A percentile compares a stretch with the other conserved stretches of the same genome.
Evolutionary conservation across 1,140 invertebrate species (phyloP).

Genomic region (Atta colombica): DNA sequence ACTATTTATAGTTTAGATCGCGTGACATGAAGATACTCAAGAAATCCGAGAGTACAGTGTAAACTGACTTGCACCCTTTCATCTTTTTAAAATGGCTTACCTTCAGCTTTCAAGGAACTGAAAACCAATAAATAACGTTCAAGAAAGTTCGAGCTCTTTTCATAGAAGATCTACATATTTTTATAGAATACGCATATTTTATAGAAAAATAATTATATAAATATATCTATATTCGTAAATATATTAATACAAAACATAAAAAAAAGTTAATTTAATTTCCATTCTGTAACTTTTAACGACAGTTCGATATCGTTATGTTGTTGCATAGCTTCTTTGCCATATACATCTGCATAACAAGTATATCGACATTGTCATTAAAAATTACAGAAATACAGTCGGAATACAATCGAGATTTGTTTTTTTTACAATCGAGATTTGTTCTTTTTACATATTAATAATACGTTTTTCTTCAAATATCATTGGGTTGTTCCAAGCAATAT

Average conservation of each 20-base stretch:
- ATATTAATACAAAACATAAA: constrained; percentile 3
- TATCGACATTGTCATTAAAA: too few species aligned
- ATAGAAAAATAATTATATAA: neutral
- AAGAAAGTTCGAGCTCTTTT: neutral
- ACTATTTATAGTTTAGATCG: constrained; percentile 1
- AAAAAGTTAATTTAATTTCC: neutral
- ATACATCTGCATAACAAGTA: too few species aligned
- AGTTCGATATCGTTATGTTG: too few species aligned
- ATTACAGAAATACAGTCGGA: too few species aligned
- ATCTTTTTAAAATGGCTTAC: constrained; percentile 7
- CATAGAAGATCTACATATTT: neutral
- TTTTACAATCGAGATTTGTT: neutral
- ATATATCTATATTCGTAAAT: neutral
- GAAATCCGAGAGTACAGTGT: constrained; percentile 15
- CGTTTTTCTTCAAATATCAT: neutral
- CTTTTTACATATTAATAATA: neutral
- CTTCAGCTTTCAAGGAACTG: neutral
- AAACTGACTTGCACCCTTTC: constrained; percentile 26
- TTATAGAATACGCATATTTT: neutral
- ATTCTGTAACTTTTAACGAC: too few species aligned
- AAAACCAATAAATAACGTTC: neutral
- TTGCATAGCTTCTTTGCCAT: too few species aligned
- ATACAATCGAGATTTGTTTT: neutral
- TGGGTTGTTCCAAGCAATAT: neutral
- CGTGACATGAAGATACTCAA: constrained; percentile 30